These are phyloP conservation scores for Drosophila kanapiae DNA, from an alignment of 1,140 invertebrate species.

Conservation along the genomic window DNA sequence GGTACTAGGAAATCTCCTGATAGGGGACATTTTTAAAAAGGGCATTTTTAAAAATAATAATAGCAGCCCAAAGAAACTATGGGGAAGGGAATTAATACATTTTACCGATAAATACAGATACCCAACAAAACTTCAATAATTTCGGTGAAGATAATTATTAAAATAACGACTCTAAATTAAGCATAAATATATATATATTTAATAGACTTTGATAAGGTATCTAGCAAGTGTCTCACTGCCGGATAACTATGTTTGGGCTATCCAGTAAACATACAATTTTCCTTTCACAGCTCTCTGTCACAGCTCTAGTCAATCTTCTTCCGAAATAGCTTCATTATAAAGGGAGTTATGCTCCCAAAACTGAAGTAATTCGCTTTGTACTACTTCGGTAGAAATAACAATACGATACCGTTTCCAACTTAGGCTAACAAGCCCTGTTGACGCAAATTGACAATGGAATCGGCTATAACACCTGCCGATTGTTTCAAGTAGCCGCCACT, in stretches of 20 bases:
- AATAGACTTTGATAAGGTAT: conserved; percentile 54
- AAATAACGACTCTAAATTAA: conserved; percentile 47
- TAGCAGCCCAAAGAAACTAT: no score
- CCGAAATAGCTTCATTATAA: background rate
- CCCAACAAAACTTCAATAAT: no score
- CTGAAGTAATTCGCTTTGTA: background rate
- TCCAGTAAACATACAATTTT: background rate
- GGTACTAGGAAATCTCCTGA: no score
- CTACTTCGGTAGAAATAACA: conserved; percentile 2
- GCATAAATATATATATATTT: conserved; percentile 27
- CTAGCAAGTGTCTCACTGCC: background rate
- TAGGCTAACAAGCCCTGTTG: conserved; percentile 56
- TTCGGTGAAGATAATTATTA: conserved; percentile 48
- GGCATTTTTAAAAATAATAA: no score
- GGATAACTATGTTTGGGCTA: background rate
- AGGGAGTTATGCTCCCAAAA: background rate
- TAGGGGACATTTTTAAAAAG: no score
- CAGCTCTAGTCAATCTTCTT: background rate
- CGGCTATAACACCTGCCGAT: conserved; percentile 92
- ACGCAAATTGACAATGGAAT: conserved; percentile 92
- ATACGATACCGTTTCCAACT: background rate
- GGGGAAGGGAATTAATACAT: no score
- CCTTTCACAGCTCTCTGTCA: conserved; percentile 33
- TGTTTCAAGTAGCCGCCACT: conserved; percentile 93
- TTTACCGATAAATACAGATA: no score